A percentile compares a stretch with the other conserved stretches of the same genome.
phyloP scores from a whole-genome alignment of 2,888 invertebrate genomes.

The Troides oblongomaculatus region DNA sequence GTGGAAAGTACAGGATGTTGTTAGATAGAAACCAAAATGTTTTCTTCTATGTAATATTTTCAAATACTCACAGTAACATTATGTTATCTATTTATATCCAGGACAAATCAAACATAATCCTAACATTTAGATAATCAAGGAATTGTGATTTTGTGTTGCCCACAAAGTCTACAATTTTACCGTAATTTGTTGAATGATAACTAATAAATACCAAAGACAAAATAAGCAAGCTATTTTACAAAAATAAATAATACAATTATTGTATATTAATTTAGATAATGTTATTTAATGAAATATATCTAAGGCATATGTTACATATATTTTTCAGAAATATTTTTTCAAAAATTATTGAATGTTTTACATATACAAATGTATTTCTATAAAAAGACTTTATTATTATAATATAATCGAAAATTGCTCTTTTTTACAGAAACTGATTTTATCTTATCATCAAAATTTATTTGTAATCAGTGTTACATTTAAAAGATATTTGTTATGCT shows the following conservation, averaged over 20 bases:
- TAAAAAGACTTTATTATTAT: not conserved
- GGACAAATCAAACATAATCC: constrained; percentile 74
- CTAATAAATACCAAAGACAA: not conserved
- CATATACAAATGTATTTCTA: not conserved
- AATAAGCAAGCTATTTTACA: not conserved
- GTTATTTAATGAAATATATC: not conserved
- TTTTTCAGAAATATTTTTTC: not conserved
- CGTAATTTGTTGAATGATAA: constrained; percentile 6
- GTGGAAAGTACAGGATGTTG: constrained; percentile 47
- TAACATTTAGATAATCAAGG: constrained; percentile 74
- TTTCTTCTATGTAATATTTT: constrained; percentile 45
- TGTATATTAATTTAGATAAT: not conserved
- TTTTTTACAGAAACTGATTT: not conserved
- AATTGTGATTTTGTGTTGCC: constrained; percentile 64
- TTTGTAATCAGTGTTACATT: no score
- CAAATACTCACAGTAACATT: constrained; percentile 77
- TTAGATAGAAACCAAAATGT: constrained; percentile 40
- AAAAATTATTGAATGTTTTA: not conserved
- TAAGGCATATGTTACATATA: not conserved
- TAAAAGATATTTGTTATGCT: no score
- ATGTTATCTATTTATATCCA: constrained; percentile 64
- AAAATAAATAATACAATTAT: not conserved
- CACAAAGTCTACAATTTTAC: constrained; percentile 34
- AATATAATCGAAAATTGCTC: not conserved
- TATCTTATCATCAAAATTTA: not conserved